Percentiles rank a stretch among this genome's conserved stretches.
Evolutionary conservation across 1,140 invertebrate species (phyloP).

Genomic region (Epicauta chinensis): DNA sequence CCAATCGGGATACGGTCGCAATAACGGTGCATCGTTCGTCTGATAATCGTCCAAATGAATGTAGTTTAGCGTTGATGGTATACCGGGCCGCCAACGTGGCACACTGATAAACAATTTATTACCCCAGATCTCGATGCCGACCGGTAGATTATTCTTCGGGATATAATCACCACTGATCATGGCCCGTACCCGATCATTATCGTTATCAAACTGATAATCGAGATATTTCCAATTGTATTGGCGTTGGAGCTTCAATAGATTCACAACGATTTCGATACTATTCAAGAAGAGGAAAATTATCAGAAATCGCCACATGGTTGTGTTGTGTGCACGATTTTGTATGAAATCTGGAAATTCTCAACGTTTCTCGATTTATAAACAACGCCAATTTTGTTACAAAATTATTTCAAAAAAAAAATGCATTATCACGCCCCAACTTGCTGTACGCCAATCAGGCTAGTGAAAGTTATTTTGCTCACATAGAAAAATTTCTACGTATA

Average conservation of each 20-base stretch:
- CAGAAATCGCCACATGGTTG: too few relatives aligned
- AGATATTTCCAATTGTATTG: conserved; percentile 66
- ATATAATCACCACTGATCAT: conserved; percentile 56
- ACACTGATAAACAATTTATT: conserved; percentile 73
- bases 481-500: too few relatives aligned
- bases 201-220: conserved; percentile 65
- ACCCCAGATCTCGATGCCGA: conserved; percentile 70
- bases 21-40: conserved; percentile 57
- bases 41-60: conserved; percentile 57
- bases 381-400: too few relatives aligned
- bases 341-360: too few relatives aligned
- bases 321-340: too few relatives aligned
- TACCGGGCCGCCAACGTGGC: conserved; percentile 61
- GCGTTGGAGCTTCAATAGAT: conserved; percentile 52
- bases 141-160: conserved; percentile 68
- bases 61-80: conserved; percentile 74
- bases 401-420: too few relatives aligned
- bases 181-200: conserved; percentile 53
- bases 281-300: background rate
- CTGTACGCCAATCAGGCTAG: too few relatives aligned
- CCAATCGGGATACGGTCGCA: conserved; percentile 72
- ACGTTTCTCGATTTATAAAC: too few relatives aligned
- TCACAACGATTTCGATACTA: background rate
- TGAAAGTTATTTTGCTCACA: too few relatives aligned
- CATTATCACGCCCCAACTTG: too few relatives aligned